These are phyloP conservation scores for Muscicapa striata DNA, from an alignment of 2,797 vertebrate genomes.

Conservation along the genomic window DNA sequence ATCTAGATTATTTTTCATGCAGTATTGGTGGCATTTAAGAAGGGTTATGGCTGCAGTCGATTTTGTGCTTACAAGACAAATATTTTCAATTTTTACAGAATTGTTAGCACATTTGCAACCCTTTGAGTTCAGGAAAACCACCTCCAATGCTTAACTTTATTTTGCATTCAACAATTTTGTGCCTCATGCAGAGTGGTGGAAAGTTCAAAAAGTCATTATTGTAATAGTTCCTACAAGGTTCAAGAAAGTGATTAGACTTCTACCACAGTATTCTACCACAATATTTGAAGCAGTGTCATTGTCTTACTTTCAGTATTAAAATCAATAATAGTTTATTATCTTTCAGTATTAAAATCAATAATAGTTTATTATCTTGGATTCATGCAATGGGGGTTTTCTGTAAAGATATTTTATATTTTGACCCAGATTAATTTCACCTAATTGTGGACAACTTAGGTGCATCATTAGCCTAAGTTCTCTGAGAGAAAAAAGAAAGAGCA, in stretches of 20 bases:
- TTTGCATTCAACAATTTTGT: not conserved
- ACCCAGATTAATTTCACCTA: not conserved
- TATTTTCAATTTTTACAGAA: not conserved
- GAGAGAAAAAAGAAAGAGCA: rapidly evolving
- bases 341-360: not conserved
- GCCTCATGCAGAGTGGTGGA: not conserved
- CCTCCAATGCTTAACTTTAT: not conserved
- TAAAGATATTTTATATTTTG: not conserved
- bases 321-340: too few relatives aligned
- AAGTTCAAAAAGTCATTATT: not conserved
- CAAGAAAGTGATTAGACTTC: not conserved
- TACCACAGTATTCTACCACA: not conserved
- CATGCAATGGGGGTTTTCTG: not conserved
- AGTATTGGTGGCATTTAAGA: not conserved
- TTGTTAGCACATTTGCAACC: not conserved
- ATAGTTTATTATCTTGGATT: not conserved
- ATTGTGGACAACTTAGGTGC: not conserved
- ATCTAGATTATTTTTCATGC: not conserved
- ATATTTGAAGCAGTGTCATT: not conserved
- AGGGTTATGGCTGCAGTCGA: not conserved
- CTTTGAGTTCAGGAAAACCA: not conserved
- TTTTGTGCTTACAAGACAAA: not conserved
- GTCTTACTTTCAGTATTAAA: not conserved
- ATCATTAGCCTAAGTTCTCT: not conserved
- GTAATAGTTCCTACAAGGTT: not conserved